phyloP scores from a whole-genome alignment of 30 jellyfish, hydroid and myxozoan genomes.

The Hydractinia echinata region DNA sequence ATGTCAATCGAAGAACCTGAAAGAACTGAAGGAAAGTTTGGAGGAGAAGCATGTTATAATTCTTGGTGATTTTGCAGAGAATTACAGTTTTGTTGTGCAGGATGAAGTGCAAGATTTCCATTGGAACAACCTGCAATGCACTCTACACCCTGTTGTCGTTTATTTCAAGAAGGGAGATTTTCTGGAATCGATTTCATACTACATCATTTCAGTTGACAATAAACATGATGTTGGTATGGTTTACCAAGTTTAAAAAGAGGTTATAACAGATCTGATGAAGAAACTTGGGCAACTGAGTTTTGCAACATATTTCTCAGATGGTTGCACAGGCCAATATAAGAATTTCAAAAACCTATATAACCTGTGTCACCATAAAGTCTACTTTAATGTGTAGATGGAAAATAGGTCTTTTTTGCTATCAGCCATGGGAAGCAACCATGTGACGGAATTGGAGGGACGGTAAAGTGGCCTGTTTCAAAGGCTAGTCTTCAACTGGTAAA shows the following conservation, averaged over 20 bases:
- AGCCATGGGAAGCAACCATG: conserved; percentile 78
- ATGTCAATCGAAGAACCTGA: conserved; percentile 47
- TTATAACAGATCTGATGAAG: conserved; percentile 9
- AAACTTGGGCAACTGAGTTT: conserved; percentile 13
- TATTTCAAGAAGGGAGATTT: conserved; percentile 27
- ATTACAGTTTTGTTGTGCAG: conserved; percentile 52
- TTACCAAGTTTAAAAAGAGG: conserved; percentile 28
- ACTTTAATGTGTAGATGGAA: conserved; percentile 18
- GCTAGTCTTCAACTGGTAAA: conserved; percentile 53
- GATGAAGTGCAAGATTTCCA: conserved; percentile 64
- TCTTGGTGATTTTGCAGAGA: conserved; percentile 72
- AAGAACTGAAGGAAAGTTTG: conserved; percentile 45
- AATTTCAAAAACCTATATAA: conserved; percentile 47
- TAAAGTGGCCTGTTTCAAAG: conserved; percentile 41
- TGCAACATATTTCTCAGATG: conserved; percentile 55
- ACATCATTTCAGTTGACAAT: conserved; percentile 51
- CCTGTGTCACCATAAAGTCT: conserved; percentile 40
- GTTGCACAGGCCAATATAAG: conserved; percentile 79
- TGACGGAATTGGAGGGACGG: conserved; percentile 84
- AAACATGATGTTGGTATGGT: conserved; percentile 45
- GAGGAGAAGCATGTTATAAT: conserved; percentile 27
- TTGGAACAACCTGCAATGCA: conserved; percentile 55
- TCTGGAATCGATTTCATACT: conserved; percentile 37
- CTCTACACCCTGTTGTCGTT: conserved; percentile 64
- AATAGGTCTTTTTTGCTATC: conserved; percentile 63